Evolutionary conservation across 2,888 invertebrate species (phyloP).

Genomic region (Callimorpha dominula): DNA sequence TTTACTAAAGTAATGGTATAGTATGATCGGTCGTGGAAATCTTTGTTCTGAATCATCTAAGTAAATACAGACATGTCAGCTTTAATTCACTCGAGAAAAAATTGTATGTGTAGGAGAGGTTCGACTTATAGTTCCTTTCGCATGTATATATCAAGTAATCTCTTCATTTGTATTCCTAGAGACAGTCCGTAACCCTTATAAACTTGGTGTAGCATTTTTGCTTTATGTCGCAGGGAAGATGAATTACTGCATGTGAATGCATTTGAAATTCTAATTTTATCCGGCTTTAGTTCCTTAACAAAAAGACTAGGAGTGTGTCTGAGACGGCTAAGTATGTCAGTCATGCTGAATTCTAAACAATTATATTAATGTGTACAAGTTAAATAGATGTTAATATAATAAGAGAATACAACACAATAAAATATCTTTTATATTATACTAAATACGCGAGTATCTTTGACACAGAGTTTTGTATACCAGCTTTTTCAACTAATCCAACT

Average conservation of each 20-base stretch:
- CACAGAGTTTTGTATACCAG: background rate
- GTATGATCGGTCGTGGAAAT: slow-evolving; percentile 55
- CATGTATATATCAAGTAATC: slow-evolving; percentile 53
- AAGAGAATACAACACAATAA: slow-evolving; percentile 12
- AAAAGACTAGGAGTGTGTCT: slow-evolving; percentile 63
- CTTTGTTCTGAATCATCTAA: slow-evolving; percentile 60
- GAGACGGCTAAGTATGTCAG: slow-evolving; percentile 74
- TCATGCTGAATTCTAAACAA: slow-evolving; percentile 60
- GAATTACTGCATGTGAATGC: slow-evolving; percentile 66
- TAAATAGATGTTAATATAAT: slow-evolving; percentile 19
- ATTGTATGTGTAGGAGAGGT: slow-evolving; percentile 60
- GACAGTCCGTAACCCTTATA: slow-evolving; percentile 13
- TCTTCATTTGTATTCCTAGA: slow-evolving; percentile 19
- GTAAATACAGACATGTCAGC: slow-evolving; percentile 66
- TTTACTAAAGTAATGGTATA: slow-evolving; percentile 29
- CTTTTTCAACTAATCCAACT: background rate
- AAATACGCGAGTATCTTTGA: background rate
- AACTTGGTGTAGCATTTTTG: slow-evolving; percentile 28
- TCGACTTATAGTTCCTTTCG: slow-evolving; percentile 55
- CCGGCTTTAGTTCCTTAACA: slow-evolving; percentile 58
- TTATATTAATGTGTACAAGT: slow-evolving; percentile 35
- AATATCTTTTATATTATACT: slow-evolving; percentile 14
- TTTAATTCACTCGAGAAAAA: slow-evolving; percentile 66
- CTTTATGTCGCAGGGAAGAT: slow-evolving; percentile 45
- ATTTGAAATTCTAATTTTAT: slow-evolving; percentile 67